Base-by-base conservation (phyloP, 2,888 invertebrate genomes). In the Galerucella pusilla region DNA sequence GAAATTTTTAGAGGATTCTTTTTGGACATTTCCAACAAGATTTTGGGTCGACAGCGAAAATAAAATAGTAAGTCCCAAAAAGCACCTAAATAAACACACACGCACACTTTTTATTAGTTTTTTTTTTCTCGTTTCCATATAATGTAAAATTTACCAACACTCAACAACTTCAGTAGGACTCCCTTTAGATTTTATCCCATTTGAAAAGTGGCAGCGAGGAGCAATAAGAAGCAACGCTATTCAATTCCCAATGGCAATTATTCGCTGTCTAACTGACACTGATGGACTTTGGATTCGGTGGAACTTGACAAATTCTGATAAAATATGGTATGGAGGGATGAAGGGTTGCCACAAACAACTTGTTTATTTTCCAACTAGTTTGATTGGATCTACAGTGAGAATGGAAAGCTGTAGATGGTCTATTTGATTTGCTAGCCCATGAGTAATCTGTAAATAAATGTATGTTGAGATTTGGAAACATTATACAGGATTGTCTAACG, bases 241-340 rank as follows among this genome's bases (percentile, higher is more conserved):
- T 77, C 79, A 80, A 83, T 83, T 81, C 83, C 84, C 82, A 77
- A 35, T 77, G 82, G 82, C 82, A 83, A 84, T 84, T 83, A 83
- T 82, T 84, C 81, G 75, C 77, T 80, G 80, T 81, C 81, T 81
- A 82, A 81, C 76, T 81, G 82, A 83, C 84, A 80, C 80, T 85
- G 84, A 84, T 83, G 80, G 82, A 84, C 81, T 79, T 54, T 61
- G 61, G 73, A 68, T 73, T 75, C 61, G 57, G 52, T 35, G 65
- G 67, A 66, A 73, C 76, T 70, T 70, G 76, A 73, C 73, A 70
- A 73, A 73, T 71, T 76, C 73, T 67, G 73, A 76, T 76, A 76
- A 72, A 70, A 76, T 76, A 71, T 71, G 64, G 71, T 75, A 68
- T 52, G 68, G 63, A 52, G 65, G 68, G 70, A 70, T 74, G 70